phyloP scores from a whole-genome alignment of 2,888 invertebrate species.

The Phoenoteleia sp. region DNA sequence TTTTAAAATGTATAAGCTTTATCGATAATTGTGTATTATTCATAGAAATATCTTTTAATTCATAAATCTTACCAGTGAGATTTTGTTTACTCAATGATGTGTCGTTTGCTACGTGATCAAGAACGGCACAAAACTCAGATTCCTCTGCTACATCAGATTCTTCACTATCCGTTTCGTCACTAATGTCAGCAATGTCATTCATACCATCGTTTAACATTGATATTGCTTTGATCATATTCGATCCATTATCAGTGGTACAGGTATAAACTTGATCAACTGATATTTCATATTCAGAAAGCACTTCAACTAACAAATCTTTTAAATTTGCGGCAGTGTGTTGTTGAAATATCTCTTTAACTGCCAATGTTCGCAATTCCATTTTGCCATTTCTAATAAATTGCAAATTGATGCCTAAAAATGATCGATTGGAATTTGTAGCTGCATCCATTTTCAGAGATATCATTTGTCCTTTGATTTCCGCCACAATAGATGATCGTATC shows the following conservation, averaged over 20 bases:
- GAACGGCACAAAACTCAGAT: neutral
- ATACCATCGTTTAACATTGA: neutral
- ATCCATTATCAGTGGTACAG: conserved; percentile 44
- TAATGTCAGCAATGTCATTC: neutral
- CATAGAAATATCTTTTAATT: too few relatives aligned
- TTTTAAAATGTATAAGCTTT: neutral
- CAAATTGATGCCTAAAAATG: conserved; percentile 34
- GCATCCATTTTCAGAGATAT: conserved; percentile 41
- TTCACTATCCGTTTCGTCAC: neutral
- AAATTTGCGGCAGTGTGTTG: conserved; percentile 38
- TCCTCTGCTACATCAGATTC: neutral
- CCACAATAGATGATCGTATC: too few relatives aligned
- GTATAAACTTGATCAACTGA: conserved; percentile 20
- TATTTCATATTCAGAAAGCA: neutral
- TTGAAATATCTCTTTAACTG: conserved; percentile 3
- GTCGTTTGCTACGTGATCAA: neutral
- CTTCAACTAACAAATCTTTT: conserved; percentile 5
- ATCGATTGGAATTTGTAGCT: conserved; percentile 27
- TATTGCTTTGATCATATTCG: conserved; percentile 38
- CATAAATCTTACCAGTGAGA: too few relatives aligned
- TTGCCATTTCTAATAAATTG: conserved; percentile 29
- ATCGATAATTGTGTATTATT: neutral
- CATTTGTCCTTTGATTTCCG: conserved; percentile 18
- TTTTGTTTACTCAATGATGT: too few relatives aligned
- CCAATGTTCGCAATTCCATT: conserved; percentile 20